Base-by-base conservation (phyloP, 2,797 vertebrate species). In the Aulostomus chinensis region DNA sequence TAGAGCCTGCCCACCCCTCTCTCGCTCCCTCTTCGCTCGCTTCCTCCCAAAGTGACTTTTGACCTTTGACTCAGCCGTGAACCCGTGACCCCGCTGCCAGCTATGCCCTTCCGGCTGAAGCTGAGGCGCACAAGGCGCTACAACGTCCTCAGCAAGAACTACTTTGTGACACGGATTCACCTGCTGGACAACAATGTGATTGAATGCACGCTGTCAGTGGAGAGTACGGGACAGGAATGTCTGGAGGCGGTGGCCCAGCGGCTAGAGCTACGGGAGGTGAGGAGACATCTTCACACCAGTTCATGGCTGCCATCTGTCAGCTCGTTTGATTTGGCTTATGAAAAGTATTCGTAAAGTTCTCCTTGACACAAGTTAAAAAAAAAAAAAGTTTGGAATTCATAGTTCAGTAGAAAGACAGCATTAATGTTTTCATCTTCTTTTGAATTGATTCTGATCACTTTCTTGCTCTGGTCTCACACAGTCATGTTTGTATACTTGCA, bases 131-230 rank as follows among this genome's bases (percentile, higher is more conserved):
- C 95, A 1, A 87, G 95, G 73, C 94, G 96, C 80, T 99, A 99
- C 88, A 98, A 96, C 0, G 96, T 99, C 69, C 75, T 98, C 67
- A 98, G 94, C 91, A 99, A 98, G 91, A 99, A 98, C 86, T 96
- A 94, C 80, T 99, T 98, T 34, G 94, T 98, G 82, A 97, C 94
- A 0, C 88, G 94, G 49, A 98, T 99, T 63, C 93, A 92, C 53
- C 91, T 96, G 72, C 70, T 98, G 88, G 94, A 98, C 90, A 92
- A 49, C 91, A 93, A 80, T 2, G 93, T 94, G 51, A 97, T 98
- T 2, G 96, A 99, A 76, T 97, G 94, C 77, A 98, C 96, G 0
- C 89, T 97, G 62, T 96, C 95, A 0, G 94, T 98, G 89, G 96
- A 99, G 63, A 96, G 95, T 75, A 98, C 96, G 0, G 96, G 96